These are phyloP conservation scores for Remorina albescens DNA, from an alignment of 2,797 vertebrate genomes.

Conservation along the genomic window DNA sequence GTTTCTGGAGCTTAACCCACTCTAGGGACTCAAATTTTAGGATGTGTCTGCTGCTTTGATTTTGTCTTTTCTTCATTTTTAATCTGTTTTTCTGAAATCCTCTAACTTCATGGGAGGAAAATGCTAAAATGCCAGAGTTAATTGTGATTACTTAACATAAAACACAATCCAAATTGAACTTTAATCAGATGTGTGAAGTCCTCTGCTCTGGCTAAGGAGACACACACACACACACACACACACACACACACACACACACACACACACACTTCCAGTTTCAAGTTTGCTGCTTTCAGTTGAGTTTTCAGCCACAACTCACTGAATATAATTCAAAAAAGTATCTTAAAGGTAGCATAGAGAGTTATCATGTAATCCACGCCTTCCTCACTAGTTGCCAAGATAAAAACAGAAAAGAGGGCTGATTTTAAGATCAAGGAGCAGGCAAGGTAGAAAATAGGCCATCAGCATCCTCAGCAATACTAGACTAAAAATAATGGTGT, in stretches of 20 bases:
- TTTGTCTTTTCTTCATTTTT: not conserved
- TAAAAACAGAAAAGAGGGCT: conserved; percentile 34
- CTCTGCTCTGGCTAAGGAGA: conserved; percentile 16
- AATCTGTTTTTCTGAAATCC: not conserved
- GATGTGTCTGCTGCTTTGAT: not conserved
- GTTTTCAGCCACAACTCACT: conserved; percentile 12
- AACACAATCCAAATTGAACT: not conserved
- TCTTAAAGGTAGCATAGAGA: conserved; percentile 27
- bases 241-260: too few species aligned
- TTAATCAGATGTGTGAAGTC: not conserved
- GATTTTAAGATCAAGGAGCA: conserved; percentile 55
- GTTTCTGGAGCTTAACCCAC: not conserved
- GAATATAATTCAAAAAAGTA: conserved; percentile 15
- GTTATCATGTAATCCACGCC: conserved; percentile 6
- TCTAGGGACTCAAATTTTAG: not conserved
- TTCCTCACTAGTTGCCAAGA: conserved; percentile 12
- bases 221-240: too few species aligned
- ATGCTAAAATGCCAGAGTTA: not conserved
- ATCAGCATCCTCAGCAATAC: conserved; percentile 56
- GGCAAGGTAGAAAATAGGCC: conserved; percentile 63
- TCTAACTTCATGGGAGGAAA: not conserved
- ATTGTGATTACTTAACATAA: conserved; percentile 25
- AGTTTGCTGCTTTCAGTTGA: conserved; percentile 34
- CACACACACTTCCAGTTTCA: not conserved
- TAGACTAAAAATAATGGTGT: conserved; percentile 63